Conservation (phyloP, 2,888 invertebrate genomes). For the Gryllus longicercus region DNA sequence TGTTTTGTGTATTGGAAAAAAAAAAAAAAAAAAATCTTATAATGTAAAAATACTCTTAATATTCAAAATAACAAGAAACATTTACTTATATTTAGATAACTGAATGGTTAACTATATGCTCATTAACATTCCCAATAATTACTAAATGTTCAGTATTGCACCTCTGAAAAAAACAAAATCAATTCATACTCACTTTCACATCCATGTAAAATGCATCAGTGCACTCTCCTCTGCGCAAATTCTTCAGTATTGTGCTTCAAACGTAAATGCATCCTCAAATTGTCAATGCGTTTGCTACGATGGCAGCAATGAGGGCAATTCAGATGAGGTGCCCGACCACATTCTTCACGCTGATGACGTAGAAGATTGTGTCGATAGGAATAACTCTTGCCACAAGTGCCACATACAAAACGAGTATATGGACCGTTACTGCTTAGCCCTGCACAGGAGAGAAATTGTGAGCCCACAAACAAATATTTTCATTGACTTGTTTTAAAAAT, state of each 20-base stretch:
- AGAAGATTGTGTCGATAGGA: constrained; percentile 25
- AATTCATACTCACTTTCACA: neutral
- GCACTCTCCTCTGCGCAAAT: constrained; percentile 27
- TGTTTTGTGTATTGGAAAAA: too few relatives aligned
- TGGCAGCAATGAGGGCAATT: constrained; percentile 32
- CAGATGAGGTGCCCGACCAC: constrained; percentile 28
- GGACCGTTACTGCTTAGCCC: neutral
- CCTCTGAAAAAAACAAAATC: neutral
- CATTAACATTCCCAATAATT: too few relatives aligned
- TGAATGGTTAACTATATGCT: too few relatives aligned
- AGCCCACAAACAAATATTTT: neutral
- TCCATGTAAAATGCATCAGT: neutral
- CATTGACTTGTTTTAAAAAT: too few relatives aligned
- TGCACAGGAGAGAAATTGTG: neutral
- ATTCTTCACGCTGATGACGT: constrained; percentile 24
- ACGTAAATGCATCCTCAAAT: constrained; percentile 25
- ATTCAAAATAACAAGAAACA: too few relatives aligned
- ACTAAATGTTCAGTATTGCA: neutral
- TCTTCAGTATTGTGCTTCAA: constrained; percentile 21
- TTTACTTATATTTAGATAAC: too few relatives aligned
- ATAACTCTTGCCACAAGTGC: constrained; percentile 28
- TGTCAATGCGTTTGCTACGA: constrained; percentile 31
- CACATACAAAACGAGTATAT: constrained; percentile 25
- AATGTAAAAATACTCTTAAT: too few relatives aligned
- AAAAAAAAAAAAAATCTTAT: too few relatives aligned